Base-by-base conservation (phyloP, 2,113 vertebrate species). In the Laticauda laticaudata region DNA sequence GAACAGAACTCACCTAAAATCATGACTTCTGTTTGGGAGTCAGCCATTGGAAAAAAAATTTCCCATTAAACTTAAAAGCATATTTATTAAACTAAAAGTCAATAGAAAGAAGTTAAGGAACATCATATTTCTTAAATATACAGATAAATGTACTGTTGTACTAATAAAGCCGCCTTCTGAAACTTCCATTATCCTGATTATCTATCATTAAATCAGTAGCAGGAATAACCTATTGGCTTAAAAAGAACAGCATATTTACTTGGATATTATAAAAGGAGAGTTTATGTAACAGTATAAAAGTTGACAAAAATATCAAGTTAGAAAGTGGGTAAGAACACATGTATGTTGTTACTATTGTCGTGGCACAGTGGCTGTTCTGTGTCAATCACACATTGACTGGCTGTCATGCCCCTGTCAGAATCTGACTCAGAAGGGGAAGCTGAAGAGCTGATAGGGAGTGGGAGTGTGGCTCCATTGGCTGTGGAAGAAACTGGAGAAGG, bases 131-230 rank as follows among this genome's bases (percentile, higher is more conserved):
- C 95, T 96, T 93, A 95, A 96, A 94, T 92, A 94, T 26, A 87
- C 43, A 94, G 57, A 94, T 59, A 95, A 94, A 95, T 95, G 53
- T 55, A 95, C 94, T 89, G 4, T 55, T 94, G 94, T 94, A 94
- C 91, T 96, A 95, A 95, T 96, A 90, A 96, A 61, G 48, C 86
- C n/a, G 9, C 92, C 94, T 95, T 94, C 92, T 95, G 91, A 88
- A 81, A 51, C 90, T 94, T 94, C 90, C 91, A 95, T 97, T 96
- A 94, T 94, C 92, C 88, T 95, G 94, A 96, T 96, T 97, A 96
- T 95, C 92, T 95, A 89, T 95, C 96, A 96, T 97, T 97, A 97
- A 95, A 92, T 90, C 88, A 81, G 94, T 94, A 95, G 94, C 24
- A 92, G 87, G 92, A 96, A 95, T 94, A 91, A 94, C 88, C 92